These are phyloP conservation scores for Himalopsyche kuldschensis DNA, from an alignment of 2,888 invertebrate genomes.

Conservation along the genomic window DNA sequence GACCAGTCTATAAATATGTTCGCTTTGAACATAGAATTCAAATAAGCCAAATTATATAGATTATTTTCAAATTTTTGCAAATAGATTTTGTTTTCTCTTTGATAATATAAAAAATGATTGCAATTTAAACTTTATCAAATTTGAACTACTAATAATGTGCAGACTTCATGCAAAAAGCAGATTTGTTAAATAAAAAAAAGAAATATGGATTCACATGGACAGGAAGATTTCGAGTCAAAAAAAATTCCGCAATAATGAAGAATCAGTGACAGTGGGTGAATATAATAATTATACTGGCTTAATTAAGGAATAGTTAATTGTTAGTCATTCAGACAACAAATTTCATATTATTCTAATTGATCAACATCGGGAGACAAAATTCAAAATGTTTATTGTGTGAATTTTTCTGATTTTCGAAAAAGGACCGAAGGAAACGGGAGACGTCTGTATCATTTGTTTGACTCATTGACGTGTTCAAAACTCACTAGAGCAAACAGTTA, in stretches of 20 bases:
- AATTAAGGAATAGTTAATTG: not conserved
- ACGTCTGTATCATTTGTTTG: not conserved
- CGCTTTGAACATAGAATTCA: no score
- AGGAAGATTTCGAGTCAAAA: not conserved
- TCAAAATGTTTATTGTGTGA: not conserved
- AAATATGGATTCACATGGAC: not conserved
- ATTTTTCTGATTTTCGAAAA: not conserved
- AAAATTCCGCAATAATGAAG: not conserved
- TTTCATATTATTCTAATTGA: not conserved
- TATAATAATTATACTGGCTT: not conserved
- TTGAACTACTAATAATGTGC: not conserved
- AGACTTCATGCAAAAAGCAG: not conserved
- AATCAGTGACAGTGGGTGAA: not conserved
- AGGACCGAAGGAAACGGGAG: constrained; percentile 2
- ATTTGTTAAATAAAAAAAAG: not conserved
- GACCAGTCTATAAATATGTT: no score
- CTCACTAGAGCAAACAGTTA: not conserved
- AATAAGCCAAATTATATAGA: no score
- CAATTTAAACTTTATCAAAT: no score
- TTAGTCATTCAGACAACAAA: not conserved
- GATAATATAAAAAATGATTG: no score
- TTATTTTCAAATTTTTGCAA: no score
- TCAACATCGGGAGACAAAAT: not conserved
- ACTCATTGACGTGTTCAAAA: constrained; percentile 2
- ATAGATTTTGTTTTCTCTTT: no score